phyloP scores from a whole-genome alignment of 2,113 vertebrate genomes.

The Galemys pyrenaicus region DNA sequence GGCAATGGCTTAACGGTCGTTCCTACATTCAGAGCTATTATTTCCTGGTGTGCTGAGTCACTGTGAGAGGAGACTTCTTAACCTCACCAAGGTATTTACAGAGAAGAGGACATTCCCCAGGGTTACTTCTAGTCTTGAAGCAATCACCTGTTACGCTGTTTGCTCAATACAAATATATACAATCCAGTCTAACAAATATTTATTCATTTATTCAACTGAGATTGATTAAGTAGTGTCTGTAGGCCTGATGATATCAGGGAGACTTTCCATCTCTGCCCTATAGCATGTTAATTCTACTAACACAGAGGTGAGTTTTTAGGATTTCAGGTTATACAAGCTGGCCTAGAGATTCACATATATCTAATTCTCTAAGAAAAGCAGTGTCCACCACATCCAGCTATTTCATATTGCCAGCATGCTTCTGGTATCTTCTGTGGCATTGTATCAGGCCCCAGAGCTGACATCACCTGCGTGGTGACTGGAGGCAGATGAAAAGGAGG shows the following conservation, averaged over 20 bases:
- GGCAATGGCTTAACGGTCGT: not conserved
- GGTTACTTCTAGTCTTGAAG: not conserved
- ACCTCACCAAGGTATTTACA: not conserved
- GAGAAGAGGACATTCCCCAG: not conserved
- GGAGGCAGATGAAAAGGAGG: not conserved
- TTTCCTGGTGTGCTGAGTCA: not conserved
- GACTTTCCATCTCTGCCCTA: not conserved
- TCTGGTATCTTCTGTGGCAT: not conserved
- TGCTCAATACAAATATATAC: not conserved
- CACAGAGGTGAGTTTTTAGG: not conserved
- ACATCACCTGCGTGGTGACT: not conserved
- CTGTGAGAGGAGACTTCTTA: conserved; percentile 39
- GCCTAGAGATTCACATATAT: not conserved
- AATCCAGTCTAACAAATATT: not conserved
- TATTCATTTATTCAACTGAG: not conserved
- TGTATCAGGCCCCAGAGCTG: not conserved
- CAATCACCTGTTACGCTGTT: not conserved
- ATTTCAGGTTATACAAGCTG: not conserved
- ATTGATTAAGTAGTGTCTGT: not conserved
- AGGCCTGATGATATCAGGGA: not conserved
- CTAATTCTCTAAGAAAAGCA: not conserved
- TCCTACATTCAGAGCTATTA: not conserved
- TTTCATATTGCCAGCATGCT: not conserved
- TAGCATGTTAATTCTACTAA: not conserved
- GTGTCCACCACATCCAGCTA: not conserved